Percentiles rank a stretch among this genome's conserved stretches.
Conservation (phyloP, 2,888 invertebrate genomes). For the Tipula vernalis region DNA sequence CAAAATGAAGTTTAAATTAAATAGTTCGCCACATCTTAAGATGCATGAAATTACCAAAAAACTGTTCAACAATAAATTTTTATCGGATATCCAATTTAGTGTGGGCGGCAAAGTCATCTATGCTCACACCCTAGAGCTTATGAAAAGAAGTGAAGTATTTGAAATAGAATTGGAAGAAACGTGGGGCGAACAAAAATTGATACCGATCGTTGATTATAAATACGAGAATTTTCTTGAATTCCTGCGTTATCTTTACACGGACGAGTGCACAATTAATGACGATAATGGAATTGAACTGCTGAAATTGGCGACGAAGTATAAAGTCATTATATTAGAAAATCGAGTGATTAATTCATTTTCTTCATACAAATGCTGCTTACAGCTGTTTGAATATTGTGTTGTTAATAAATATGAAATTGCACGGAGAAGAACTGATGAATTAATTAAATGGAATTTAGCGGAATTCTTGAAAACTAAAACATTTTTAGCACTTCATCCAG, state of each 20-base stretch:
- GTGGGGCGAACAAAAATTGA: background rate
- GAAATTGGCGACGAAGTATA: background rate
- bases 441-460: background rate
- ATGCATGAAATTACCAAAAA: background rate
- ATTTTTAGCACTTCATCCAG: background rate
- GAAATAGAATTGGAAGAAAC: background rate
- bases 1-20: background rate
- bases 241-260: background rate
- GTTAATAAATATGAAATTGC: background rate
- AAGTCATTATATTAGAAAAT: background rate
- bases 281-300: background rate
- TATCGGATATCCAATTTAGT: background rate
- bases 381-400: background rate
- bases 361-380: background rate
- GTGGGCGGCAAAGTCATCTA: background rate
- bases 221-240: background rate
- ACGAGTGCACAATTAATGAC: background rate
- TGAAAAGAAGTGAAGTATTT: background rate
- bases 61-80: background rate
- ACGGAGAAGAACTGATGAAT: too few species aligned
- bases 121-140: background rate
- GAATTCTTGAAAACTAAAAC: background rate
- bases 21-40: background rate
- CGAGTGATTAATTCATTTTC: background rate
- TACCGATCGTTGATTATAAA: background rate